A percentile compares a stretch with the other conserved stretches of the same genome.
Evolutionary conservation across 92 coral and sea anemone genomes (phyloP).

Genomic region (Epizoanthus ramosus): DNA sequence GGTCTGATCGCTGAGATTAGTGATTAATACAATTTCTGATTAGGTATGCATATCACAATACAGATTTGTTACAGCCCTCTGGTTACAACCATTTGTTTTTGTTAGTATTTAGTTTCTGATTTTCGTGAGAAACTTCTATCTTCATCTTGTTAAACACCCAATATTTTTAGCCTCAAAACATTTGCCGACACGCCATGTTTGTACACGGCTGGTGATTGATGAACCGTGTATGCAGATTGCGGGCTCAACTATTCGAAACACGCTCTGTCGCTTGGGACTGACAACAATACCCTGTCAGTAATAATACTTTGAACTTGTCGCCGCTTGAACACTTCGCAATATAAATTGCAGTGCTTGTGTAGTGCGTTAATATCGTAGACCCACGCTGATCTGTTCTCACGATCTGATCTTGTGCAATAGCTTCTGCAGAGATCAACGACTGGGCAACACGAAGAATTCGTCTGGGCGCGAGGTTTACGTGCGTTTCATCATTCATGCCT

Average conservation of each 20-base stretch:
- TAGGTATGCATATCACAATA: no score
- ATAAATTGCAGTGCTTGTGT: not conserved
- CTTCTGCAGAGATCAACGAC: not conserved
- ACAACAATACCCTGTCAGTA: not conserved
- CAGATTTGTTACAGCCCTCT: no score
- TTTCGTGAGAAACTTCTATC: no score
- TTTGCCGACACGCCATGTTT: no score
- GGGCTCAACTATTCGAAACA: slow-evolving; percentile 20
- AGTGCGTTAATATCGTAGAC: not conserved
- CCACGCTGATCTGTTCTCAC: not conserved
- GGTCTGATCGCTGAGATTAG: no score
- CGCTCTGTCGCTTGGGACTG: not conserved
- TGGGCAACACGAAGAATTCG: not conserved
- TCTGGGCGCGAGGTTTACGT: not conserved
- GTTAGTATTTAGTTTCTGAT: no score
- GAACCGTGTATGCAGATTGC: not conserved
- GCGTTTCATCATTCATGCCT: not conserved
- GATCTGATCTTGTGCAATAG: slow-evolving; percentile 3
- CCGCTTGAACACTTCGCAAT: not conserved
- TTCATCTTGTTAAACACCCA: no score
- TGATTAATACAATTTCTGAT: no score
- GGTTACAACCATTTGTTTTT: no score
- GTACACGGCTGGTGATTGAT: no score
- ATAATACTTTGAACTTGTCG: not conserved
- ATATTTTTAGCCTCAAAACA: no score